Percentiles rank a stretch among this genome's conserved stretches.
Evolutionary conservation across 2,797 vertebrate genomes (phyloP).

Genomic region (Spinus olivaceus): DNA sequence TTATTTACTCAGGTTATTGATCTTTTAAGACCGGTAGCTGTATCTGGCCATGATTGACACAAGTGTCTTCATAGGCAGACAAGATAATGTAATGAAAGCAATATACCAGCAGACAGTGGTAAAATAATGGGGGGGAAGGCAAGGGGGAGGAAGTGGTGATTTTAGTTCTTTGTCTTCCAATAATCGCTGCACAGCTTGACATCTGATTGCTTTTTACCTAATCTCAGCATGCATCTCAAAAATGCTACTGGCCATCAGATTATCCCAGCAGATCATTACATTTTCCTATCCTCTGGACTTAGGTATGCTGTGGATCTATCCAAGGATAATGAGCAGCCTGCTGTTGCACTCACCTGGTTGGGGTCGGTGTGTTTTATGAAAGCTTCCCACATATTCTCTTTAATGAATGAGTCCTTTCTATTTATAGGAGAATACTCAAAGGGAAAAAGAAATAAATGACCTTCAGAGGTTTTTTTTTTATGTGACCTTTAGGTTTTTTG

Average conservation of each 20-base stretch:
- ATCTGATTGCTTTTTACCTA: constrained; percentile 57
- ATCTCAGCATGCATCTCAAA: constrained; percentile 56
- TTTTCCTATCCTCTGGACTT: constrained; percentile 17
- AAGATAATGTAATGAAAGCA: constrained; percentile 8
- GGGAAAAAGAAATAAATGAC: background rate
- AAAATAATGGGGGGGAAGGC: background rate
- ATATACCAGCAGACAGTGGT: background rate
- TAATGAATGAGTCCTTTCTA: constrained; percentile 36
- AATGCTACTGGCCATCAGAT: constrained; percentile 56
- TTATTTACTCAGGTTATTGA: constrained; percentile 18
- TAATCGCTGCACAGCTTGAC: constrained; percentile 37
- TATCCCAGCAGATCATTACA: constrained; percentile 60
- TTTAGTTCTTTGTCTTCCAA: constrained; percentile 46
- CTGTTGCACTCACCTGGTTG: constrained; percentile 52
- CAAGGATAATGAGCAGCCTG: constrained; percentile 58
- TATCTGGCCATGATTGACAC: background rate
- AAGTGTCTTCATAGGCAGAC: background rate
- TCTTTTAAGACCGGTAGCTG: background rate
- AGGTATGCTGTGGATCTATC: constrained; percentile 5
- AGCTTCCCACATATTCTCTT: constrained; percentile 20
- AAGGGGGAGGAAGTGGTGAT: background rate
- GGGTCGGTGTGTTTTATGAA: constrained; percentile 15
- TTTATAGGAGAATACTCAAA: background rate
- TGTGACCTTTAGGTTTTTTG: background rate
- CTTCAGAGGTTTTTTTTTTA: background rate